Evolutionary conservation across 2,888 invertebrate species (phyloP).

Genomic region (Cylloceria caligata): DNA sequence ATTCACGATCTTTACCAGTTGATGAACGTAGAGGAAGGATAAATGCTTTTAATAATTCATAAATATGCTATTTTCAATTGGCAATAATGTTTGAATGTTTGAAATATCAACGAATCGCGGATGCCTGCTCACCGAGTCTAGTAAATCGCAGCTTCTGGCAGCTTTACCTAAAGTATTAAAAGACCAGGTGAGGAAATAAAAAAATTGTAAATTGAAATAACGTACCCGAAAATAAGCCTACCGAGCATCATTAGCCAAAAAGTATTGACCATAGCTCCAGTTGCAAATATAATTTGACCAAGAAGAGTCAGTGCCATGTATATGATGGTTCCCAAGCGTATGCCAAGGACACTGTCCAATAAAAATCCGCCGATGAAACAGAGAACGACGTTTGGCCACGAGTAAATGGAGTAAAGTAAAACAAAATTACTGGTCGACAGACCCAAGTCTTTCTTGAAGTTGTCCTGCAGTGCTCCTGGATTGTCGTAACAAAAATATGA

Average conservation of each 20-base stretch:
- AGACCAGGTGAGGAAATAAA: background rate
- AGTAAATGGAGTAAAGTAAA: slow-evolving; percentile 96
- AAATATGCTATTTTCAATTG: no score
- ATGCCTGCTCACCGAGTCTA: no score
- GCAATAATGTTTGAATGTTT: no score
- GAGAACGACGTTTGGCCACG: slow-evolving; percentile 98
- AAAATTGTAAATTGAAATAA: slow-evolving; percentile 12
- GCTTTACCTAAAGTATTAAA: no score
- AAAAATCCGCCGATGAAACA: slow-evolving; percentile 99
- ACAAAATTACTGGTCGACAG: slow-evolving; percentile 94
- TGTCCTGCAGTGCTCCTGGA: slow-evolving; percentile 96
- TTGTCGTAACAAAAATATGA: slow-evolving; percentile 99
- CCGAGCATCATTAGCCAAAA: slow-evolving; percentile 97
- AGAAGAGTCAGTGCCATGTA: slow-evolving; percentile 94
- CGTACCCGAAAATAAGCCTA: slow-evolving; percentile 96
- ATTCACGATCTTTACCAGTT: no score
- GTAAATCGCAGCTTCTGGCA: no score
- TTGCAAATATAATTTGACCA: slow-evolving; percentile 95
- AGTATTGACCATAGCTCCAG: slow-evolving; percentile 91
- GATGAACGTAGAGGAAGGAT: no score
- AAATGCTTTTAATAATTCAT: no score
- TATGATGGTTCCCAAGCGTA: slow-evolving; percentile 95
- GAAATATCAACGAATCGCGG: no score
- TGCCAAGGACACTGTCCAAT: slow-evolving; percentile 97
- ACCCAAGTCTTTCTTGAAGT: slow-evolving; percentile 92